These are phyloP conservation scores for Struthidea cinerea DNA, from an alignment of 2,113 vertebrate species.

Conservation along the genomic window DNA sequence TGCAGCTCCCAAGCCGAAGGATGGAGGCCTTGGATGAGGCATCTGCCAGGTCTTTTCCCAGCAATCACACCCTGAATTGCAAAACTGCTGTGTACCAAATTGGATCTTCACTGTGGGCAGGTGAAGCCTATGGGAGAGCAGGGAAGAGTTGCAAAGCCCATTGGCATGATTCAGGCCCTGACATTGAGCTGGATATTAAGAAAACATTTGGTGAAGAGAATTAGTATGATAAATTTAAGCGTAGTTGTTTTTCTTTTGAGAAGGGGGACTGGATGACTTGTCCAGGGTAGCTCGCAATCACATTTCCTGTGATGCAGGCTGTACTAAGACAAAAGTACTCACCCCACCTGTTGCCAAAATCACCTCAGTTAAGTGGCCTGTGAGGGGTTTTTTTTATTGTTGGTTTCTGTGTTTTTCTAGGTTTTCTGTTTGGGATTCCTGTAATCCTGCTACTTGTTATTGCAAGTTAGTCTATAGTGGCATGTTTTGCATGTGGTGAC, in stretches of 20 bases:
- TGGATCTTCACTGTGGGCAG: neutral
- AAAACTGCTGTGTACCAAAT: neutral
- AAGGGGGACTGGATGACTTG: neutral
- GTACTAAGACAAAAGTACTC: neutral
- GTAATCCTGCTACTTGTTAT: neutral
- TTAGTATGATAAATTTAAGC: neutral
- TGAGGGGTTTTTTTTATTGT: neutral
- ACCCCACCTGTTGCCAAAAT: neutral
- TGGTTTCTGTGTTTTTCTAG: neutral
- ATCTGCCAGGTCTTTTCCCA: neutral
- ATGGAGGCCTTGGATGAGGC: neutral
- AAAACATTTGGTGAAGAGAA: neutral
- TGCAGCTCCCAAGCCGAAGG: rapidly evolving
- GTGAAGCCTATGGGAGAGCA: neutral
- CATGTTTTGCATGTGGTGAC: neutral
- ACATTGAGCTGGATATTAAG: neutral
- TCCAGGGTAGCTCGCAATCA: neutral
- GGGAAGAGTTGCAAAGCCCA: neutral
- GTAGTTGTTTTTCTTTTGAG: neutral
- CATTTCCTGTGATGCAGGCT: neutral
- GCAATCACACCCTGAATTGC: neutral
- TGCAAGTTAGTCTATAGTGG: neutral
- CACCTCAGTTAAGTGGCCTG: neutral
- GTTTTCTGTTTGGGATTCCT: neutral
- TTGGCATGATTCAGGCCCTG: neutral